Evolutionary conservation across 2,113 vertebrate species (phyloP), one percentile per base, ranked within the genome.

Genomic region (Euleptes europaea): DNA sequence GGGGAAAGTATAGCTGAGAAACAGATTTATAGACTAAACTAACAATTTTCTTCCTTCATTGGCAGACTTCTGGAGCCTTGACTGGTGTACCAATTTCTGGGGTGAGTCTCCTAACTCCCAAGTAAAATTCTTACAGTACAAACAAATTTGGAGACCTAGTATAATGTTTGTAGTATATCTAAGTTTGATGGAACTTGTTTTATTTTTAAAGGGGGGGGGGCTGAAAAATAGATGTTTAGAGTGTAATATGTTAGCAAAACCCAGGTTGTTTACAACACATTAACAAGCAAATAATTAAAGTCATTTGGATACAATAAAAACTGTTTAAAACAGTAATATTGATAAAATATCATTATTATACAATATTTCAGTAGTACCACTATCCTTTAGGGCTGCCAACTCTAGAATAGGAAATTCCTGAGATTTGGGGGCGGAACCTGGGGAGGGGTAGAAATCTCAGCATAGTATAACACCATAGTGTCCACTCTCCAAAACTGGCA

Each of bases 71-170:
- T 82, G 96, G 97, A 84, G 96, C 96, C 80, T 96, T 99, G 74
- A 96, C 97, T 89, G 98, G 98, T 86, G 96, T 99, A 83, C 98
- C 98, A 19, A 98, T 99, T 94, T 99, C 98, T 23, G 98, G 98
- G 97, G 99, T 99, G 96, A 98, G 97, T 92, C 84, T 74, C 72
- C 74, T 57, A 42, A 0, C 11, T 51, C 26, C 60, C 12, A 49
- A 47, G 21, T 31, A 14, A 66, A 49, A n/a, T 10, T 71, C 8
- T 44, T 26, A 71, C 60, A 33, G 28, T 71, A 63, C n/a, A 72
- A 65, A 28, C 40, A 31, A 15, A 69, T 77, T 8, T 35, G 35
- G 4, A n/a, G 15, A 8, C 10, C 31, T 49, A 72, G 28, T 71
- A 70, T 21, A 83, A 35, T 70, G 9, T 31, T 71, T 40, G 8